Base-by-base conservation (phyloP, 2,888 invertebrate genomes). In the Anorthoa munda region DNA sequence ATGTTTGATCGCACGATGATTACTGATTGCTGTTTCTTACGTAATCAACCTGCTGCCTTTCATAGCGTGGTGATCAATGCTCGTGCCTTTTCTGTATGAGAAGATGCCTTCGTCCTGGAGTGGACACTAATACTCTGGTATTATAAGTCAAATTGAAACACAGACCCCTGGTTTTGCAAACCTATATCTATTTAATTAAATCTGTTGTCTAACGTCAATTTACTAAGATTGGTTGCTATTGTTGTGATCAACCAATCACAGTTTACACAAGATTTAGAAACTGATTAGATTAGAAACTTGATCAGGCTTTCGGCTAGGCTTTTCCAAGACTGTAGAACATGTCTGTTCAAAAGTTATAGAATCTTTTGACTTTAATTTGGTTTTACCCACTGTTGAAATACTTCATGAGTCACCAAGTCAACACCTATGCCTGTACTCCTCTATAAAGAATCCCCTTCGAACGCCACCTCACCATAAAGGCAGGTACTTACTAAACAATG, bases 401-500 rank as follows among this genome's bases (percentile, higher is more conserved):
- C 17, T 51, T n/a, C n/a, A 23, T 15, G 12, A 68, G 15, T 9
- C 17, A 53, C n/a, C 17, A 21, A 9, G 46, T 67, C 18, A 12
- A 2, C 31, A 39, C 4, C 15, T n/a, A n/a, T 17, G n/a, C 26
- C 17, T 66, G 17, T 46, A 46, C 45, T 69, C n/a, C 12, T 21
- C 31, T 15, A 48, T 9, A 17, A 46, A 67, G 45, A 39, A 70
- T 59, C 39, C 15, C 17, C 48, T 59, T 58, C 13, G 39, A 79
- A 53, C 48, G 26, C 64, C 64, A 73, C 65, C 60, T 60, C 7
- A 46, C 65, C 46, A 55, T 61, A 65, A 55, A 60, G 15, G 17
- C 23, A 61, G 56, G 75, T 77, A 61, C 77, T 69, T 50, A 65
- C 66, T 46, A 77, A 82, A 81, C 77, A 82, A 72, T 72, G 72